Evolutionary conservation across 1,140 invertebrate species (phyloP).

Genomic region (Colletes latitarsis): DNA sequence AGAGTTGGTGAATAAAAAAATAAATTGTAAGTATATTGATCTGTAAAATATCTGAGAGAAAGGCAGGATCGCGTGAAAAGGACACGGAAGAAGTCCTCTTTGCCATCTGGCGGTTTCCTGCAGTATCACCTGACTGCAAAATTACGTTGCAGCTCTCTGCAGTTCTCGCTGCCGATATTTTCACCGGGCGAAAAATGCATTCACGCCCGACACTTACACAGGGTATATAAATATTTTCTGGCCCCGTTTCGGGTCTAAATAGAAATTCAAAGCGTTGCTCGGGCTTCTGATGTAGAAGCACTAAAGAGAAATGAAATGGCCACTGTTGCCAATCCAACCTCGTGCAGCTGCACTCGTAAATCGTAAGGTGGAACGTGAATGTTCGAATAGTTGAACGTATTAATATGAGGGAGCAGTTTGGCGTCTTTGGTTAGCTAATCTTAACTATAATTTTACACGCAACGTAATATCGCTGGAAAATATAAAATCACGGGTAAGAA

Average conservation of each 20-base stretch:
- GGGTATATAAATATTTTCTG: conserved; percentile 29
- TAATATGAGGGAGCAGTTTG: conserved; percentile 24
- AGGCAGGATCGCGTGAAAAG: conserved; percentile 40
- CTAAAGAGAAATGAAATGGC: conserved; percentile 2
- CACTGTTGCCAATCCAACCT: conserved; percentile 18
- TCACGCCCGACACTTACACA: background rate
- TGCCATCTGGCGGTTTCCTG: conserved; percentile 78
- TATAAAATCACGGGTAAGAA: background rate
- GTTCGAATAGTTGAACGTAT: conserved; percentile 28
- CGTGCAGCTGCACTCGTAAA: conserved; percentile 55
- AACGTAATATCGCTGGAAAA: conserved; percentile 14
- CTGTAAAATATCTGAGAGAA: conserved; percentile 9
- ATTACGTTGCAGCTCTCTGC: conserved; percentile 70
- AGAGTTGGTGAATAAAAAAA: background rate
- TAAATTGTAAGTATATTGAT: conserved; percentile 33
- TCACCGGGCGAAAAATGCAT: background rate
- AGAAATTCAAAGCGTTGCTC: conserved; percentile 9
- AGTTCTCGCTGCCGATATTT: conserved; percentile 78
- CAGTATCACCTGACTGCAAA: conserved; percentile 69
- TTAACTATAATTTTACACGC: conserved; percentile 57
- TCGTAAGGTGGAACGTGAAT: conserved; percentile 19
- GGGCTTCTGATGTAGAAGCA: background rate
- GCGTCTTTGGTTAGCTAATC: conserved; percentile 44
- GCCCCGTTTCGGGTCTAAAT: conserved; percentile 12
- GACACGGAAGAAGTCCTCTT: conserved; percentile 71